Base-by-base conservation (phyloP, 1,140 invertebrate genomes). In the Cephus cinctus region DNA sequence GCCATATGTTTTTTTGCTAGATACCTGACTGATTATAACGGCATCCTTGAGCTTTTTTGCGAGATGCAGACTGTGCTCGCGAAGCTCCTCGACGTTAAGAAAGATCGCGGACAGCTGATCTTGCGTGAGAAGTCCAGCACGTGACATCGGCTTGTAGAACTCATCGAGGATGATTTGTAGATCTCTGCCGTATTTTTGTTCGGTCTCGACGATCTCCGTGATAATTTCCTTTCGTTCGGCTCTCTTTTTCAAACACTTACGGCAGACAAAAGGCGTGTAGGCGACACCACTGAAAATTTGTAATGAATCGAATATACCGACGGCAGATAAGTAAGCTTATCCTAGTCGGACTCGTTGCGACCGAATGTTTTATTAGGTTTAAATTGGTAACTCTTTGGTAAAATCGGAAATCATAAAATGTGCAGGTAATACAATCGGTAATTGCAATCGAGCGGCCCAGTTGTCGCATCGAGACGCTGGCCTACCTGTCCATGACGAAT, bases 191-290 rank as follows among this genome's bases (percentile, higher is more conserved):
- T 97, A 98, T 67, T 95, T 97, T 56, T 94, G 86, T 77, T 98
- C 95, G 1, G 94, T 97, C 71, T 98, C 94, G 2, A 96, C 89
- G 50, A 98, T 95, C 79, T 98, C 95, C 1, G 87, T 89, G 38
- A 98, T 91, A 14, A 96, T 96, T 77, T 97, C 93, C 64, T 94
- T 93, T 25, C 94, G 81, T 67, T 98, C 93, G 0, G 86, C 83
- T 45, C 93, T 80, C 65, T 90, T 90, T 62, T 93, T 92, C 32
- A 84, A 80, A 70, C 94, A 97, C 65, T 92, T 91, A 48, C 88
- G 80, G 76, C 94, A 96, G 5, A 94, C 85, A 42, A 90, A 73
- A 1, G 88, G 85, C n/a, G 86, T 83, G 57, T 85, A 89, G 59
- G 86, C 78, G 19, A 87, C 80, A 42, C 86, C 85, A 44, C 80